Evolutionary conservation across 2,888 invertebrate genomes (phyloP).

Genomic region (Serrognathus titanus): DNA sequence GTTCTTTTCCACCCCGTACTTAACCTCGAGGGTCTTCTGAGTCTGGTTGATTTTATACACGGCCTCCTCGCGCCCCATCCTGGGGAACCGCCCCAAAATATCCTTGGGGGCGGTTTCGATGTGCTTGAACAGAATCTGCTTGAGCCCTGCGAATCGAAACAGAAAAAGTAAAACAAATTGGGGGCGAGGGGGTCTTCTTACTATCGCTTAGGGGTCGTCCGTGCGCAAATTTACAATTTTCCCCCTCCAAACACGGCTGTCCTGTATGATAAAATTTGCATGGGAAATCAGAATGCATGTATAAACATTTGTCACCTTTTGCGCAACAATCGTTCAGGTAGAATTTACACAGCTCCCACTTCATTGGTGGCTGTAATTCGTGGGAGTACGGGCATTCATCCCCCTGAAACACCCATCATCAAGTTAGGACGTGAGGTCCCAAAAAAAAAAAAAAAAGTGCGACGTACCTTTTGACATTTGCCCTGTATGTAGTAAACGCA

Average conservation of each 20-base stretch:
- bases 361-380: conserved; percentile 74
- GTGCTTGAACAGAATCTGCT: conserved; percentile 59
- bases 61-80: conserved; percentile 76
- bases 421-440: too few relatives aligned
- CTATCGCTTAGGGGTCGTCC: conserved; percentile 80
- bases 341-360: conserved; percentile 94
- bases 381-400: conserved; percentile 87
- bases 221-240: conserved; percentile 92
- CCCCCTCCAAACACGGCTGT: conserved; percentile 71
- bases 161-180: background rate
- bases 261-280: conserved; percentile 97
- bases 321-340: conserved; percentile 94
- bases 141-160: conserved; percentile 33
- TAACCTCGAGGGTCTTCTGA: conserved; percentile 50
- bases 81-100: conserved; percentile 84
- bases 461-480: conserved; percentile 68
- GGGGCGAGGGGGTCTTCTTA: conserved; percentile 22
- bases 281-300: conserved; percentile 96
- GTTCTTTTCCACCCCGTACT: conserved; percentile 38
- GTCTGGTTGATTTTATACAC: conserved; percentile 52
- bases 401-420: conserved; percentile 56
- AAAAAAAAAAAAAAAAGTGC: too few relatives aligned
- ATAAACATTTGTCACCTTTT: conserved; percentile 91
- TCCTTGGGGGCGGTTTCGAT: conserved; percentile 89
- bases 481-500: conserved; percentile 87